A percentile compares a stretch with the other conserved stretches of the same genome.
phyloP scores from a whole-genome alignment of 2,888 invertebrate species.

The Coelogynopora nodosa region DNA sequence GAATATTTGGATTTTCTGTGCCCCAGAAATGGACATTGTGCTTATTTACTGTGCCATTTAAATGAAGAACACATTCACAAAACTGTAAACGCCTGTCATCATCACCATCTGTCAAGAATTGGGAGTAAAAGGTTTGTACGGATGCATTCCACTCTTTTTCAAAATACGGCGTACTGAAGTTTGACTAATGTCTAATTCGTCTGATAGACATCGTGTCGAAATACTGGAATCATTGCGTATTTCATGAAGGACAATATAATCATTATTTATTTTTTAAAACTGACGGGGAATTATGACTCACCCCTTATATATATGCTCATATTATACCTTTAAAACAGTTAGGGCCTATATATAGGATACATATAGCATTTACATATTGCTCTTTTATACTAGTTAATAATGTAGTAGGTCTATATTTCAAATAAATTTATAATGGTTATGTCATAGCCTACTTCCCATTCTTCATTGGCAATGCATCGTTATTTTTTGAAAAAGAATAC shows the following conservation, averaged over 20 bases:
- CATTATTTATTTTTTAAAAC: background rate
- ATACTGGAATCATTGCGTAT: background rate
- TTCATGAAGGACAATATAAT: conserved; percentile 17
- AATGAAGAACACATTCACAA: conserved; percentile 22
- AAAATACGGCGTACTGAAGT: conserved; percentile 14
- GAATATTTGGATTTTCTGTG: conserved; percentile 2
- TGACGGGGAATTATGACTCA: background rate
- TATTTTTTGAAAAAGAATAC: too few relatives aligned
- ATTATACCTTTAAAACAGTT: too few relatives aligned
- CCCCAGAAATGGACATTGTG: conserved; percentile 37
- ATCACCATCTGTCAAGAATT: conserved; percentile 14
- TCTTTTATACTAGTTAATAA: too few relatives aligned
- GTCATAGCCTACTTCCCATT: too few relatives aligned
- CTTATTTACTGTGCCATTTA: background rate
- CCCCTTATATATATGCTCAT: too few relatives aligned
- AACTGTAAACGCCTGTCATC: conserved; percentile 7
- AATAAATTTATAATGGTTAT: too few relatives aligned
- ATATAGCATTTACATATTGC: too few relatives aligned
- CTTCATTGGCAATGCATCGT: too few relatives aligned
- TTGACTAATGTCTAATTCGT: conserved; percentile 14
- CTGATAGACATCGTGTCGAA: background rate
- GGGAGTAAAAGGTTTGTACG: conserved; percentile 3
- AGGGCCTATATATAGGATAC: too few relatives aligned
- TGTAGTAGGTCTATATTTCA: too few relatives aligned
- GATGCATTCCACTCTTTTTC: conserved; percentile 24